Percentiles rank a stretch among this genome's conserved stretches.
Conservation (phyloP, 2,113 vertebrate species). For the Erythrocercus mccallii region DNA sequence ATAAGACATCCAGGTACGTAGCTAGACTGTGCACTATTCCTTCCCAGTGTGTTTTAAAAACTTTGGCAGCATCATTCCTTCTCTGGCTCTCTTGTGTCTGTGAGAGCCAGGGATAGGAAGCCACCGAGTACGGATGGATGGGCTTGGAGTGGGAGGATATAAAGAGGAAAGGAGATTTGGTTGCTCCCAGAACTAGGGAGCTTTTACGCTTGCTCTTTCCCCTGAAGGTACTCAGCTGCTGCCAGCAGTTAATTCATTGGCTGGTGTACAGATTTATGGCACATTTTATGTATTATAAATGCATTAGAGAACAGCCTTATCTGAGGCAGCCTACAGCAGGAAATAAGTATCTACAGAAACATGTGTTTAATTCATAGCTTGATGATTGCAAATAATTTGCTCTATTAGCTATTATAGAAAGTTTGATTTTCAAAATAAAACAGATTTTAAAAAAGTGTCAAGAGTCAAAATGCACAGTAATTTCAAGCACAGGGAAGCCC, state of each 20-base stretch:
- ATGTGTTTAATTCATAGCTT: not conserved
- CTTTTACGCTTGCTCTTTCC: not conserved
- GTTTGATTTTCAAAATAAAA: not conserved
- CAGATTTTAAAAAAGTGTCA: fast-evolving
- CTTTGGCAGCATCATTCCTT: not conserved
- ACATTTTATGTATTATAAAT: not conserved
- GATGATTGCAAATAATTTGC: not conserved
- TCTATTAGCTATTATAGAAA: not conserved
- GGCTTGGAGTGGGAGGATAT: not conserved
- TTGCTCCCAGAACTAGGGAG: not conserved
- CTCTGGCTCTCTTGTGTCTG: not conserved
- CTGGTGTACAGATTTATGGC: not conserved
- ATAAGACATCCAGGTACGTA: not conserved
- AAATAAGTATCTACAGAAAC: conserved; percentile 7
- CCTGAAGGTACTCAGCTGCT: not conserved
- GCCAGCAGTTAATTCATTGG: conserved; percentile 20
- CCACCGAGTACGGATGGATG: fast-evolving
- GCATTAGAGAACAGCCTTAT: not conserved
- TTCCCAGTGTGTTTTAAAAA: not conserved
- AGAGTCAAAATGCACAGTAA: not conserved
- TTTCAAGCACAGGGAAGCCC: not conserved
- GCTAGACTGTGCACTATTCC: not conserved
- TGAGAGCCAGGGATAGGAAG: not conserved
- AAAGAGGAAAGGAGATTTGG: not conserved
- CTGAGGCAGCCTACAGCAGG: not conserved